Evolutionary conservation across 2,888 invertebrate species (phyloP), one percentile per base, ranked within the genome.

Genomic region (Microctonus aethiopoides): DNA sequence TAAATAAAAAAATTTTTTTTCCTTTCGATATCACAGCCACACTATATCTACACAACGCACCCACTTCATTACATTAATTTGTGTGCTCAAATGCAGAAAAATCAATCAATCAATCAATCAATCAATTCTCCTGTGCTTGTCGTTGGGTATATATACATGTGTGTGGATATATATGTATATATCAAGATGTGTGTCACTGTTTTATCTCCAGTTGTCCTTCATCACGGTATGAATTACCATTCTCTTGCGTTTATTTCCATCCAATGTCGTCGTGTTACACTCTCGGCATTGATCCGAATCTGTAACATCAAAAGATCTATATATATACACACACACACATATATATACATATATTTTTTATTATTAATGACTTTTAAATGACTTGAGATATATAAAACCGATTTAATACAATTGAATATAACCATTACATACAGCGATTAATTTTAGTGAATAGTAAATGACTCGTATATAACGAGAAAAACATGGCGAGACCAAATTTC

Each of bases 301-400:
- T 70, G 65, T 11, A 70, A 70, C 69, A 70, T 41, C 60, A 39
- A 65, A 26, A 65, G 3, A n/a, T n/a, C n/a, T n/a, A n/a, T n/a
- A n/a, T n/a, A n/a, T n/a, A n/a, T n/a, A n/a, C n/a, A n/a, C n/a
- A n/a, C n/a, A n/a, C n/a, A n/a, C n/a, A n/a, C n/a, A n/a, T n/a
- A n/a, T n/a, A n/a, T n/a, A n/a, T n/a, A n/a, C n/a, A 57, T 34
- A 10, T 22, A 11, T 54, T 11, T 11, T 61, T 61, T 32, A 20
- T 63, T n/a, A 34, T 51, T 26, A 62, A 10, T 16, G 36, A n/a
- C 24, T 20, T 13, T 9, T 6, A 10, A 39, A n/a, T 61, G 3
- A 29, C 36, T 36, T 20, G 9, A 10, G 2, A 34, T 9, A 57
- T 57, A 39, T n/a, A 36, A n/a, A n/a, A n/a, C n/a, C n/a, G n/a